Conservation (phyloP, 1,140 invertebrate species). For the Drosophila cardini region DNA sequence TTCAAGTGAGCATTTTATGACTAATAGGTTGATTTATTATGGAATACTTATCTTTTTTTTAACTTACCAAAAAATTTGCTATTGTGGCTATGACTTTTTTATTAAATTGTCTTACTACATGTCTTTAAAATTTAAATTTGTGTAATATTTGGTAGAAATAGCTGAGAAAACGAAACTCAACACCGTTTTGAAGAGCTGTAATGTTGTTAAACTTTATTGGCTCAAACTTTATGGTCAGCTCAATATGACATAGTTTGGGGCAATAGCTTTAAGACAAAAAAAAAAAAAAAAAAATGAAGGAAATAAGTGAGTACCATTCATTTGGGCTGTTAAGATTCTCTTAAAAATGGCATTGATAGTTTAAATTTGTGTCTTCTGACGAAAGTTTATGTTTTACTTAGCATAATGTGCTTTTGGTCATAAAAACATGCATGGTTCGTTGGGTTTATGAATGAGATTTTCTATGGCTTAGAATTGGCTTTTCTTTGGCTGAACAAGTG, state of each 20-base stretch:
- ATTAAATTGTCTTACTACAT: too few relatives aligned
- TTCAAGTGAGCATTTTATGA: not conserved
- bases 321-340: not conserved
- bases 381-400: not conserved
- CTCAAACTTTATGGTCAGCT: not conserved
- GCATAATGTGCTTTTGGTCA: conserved; percentile 14
- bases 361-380: not conserved
- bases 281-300: too few relatives aligned
- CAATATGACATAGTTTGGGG: not conserved
- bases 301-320: not conserved
- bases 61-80: too few relatives aligned
- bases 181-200: too few relatives aligned
- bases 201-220: not conserved
- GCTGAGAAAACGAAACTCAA: too few relatives aligned
- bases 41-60: too few relatives aligned
- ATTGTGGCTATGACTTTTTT: too few relatives aligned
- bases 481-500: conserved; percentile 15
- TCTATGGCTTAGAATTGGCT: conserved; percentile 8
- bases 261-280: not conserved
- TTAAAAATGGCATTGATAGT: not conserved
- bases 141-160: too few relatives aligned
- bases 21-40: not conserved
- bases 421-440: conserved; percentile 39
- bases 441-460: conserved; percentile 24
- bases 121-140: too few relatives aligned